Base-by-base conservation (phyloP, 1,140 invertebrate genomes). In the Saccostrea echinata region DNA sequence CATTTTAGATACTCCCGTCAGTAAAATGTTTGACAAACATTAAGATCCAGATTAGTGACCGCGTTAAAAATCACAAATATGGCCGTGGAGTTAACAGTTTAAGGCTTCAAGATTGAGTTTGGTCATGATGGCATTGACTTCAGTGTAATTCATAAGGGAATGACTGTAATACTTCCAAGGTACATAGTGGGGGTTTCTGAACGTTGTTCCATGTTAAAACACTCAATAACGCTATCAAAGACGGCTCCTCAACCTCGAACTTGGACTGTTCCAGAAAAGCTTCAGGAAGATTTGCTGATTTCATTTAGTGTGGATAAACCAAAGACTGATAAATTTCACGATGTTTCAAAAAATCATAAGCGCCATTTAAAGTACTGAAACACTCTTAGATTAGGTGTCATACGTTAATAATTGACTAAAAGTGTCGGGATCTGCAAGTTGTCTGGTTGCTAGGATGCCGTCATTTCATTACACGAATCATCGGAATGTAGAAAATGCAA, bases 91-190 rank as follows among this genome's bases (percentile, higher is more conserved):
- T n/a, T n/a, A n/a, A n/a, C n/a, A n/a, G n/a, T n/a, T n/a, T n/a
- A 57, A 57, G 55, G 21, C 55, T 16, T 57, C 55, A 57, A 57
- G 13, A 57, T 57, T 57, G 21, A 57, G 55, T 57, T 57, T 57
- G 55, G 55, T 57, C 55, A 57, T 57, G 55, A 57, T 57, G 55
- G 55, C 55, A 57, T 57, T 57, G 55, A 57, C 21, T 12, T 57
- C 55, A 57, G 55, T 57, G 55, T 1, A 57, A 57, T 57, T 57
- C 55, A 21, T 57, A 16, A 57, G 55, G 55, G 55, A 57, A 57
- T 57, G 55, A 57, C 55, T 57, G 55, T 57, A 57, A 57, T 57
- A 57, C 55, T 57, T 57, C 55, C 55, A 57, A 21, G 55, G 55
- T 21, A 57, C 55, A 57, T 57, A 57, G 55, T 57, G 55, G 13